These are phyloP conservation scores for Bombus vancouverensis DNA, from an alignment of 1,140 invertebrate genomes.

Conservation along the genomic window DNA sequence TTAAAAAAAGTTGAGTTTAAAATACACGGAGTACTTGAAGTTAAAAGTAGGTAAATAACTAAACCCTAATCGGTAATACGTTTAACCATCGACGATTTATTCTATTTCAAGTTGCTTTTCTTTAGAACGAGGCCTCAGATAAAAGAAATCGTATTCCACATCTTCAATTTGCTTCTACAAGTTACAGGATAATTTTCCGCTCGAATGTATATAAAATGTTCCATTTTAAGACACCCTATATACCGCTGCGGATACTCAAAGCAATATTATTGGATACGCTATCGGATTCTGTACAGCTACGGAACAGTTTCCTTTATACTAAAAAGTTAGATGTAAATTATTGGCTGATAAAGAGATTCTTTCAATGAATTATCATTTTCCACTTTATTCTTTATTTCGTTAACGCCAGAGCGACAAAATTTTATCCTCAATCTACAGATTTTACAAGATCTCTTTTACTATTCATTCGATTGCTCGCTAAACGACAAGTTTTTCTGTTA, in stretches of 20 bases:
- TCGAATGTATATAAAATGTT: not conserved
- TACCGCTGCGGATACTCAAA: too few relatives aligned
- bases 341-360: not conserved
- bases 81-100: not conserved
- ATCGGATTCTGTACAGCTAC: too few relatives aligned
- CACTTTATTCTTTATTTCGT: not conserved
- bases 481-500: not conserved
- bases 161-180: not conserved
- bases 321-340: too few relatives aligned
- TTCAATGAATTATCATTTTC: not conserved
- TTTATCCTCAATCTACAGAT: fast-evolving
- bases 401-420: not conserved
- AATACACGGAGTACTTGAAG: too few relatives aligned
- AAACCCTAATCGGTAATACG: not conserved
- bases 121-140: not conserved
- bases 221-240: not conserved
- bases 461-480: not conserved
- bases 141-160: not conserved
- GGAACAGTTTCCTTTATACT: too few relatives aligned
- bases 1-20: not conserved
- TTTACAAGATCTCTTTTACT: not conserved
- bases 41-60: too few relatives aligned
- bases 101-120: not conserved
- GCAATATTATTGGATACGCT: too few relatives aligned
- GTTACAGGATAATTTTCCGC: not conserved